Conservation (phyloP, 2,888 invertebrate genomes). For the Eulithis testata region DNA sequence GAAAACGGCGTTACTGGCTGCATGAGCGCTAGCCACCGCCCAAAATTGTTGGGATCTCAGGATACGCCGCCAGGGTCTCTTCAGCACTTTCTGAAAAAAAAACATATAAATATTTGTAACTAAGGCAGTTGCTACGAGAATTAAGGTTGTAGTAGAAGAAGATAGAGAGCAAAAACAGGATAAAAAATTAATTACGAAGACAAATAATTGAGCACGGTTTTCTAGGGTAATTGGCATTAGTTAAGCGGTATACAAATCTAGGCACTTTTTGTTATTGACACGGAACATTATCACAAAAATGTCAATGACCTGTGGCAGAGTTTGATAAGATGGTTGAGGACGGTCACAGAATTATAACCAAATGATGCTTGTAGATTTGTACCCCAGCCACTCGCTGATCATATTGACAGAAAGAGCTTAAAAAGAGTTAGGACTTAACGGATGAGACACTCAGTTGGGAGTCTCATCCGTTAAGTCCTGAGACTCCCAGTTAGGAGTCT, state of each 20-base stretch:
- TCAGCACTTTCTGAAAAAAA: slow-evolving; percentile 55
- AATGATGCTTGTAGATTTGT: too few species aligned
- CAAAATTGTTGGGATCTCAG: slow-evolving; percentile 61
- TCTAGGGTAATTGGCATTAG: not conserved
- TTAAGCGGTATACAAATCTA: not conserved
- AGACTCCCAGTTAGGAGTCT: too few species aligned
- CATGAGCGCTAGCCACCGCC: slow-evolving; percentile 61
- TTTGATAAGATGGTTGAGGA: not conserved
- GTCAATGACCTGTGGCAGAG: not conserved
- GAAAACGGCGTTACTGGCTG: slow-evolving; percentile 62
- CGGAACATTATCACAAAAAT: too few species aligned
- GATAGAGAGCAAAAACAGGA: too few species aligned
- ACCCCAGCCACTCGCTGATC: too few species aligned
- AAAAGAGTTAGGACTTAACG: too few species aligned
- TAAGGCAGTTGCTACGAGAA: too few species aligned
- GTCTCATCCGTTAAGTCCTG: too few species aligned
- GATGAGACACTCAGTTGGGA: too few species aligned
- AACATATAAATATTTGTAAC: not conserved
- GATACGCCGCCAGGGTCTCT: slow-evolving; percentile 63
- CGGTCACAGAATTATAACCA: too few species aligned
- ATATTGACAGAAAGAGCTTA: too few species aligned
- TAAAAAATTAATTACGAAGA: not conserved
- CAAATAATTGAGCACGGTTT: not conserved
- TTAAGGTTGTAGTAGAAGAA: too few species aligned
- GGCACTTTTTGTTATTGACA: not conserved